Conservation (phyloP, 2,888 invertebrate genomes). For the Dorcus parallelipipedus region DNA sequence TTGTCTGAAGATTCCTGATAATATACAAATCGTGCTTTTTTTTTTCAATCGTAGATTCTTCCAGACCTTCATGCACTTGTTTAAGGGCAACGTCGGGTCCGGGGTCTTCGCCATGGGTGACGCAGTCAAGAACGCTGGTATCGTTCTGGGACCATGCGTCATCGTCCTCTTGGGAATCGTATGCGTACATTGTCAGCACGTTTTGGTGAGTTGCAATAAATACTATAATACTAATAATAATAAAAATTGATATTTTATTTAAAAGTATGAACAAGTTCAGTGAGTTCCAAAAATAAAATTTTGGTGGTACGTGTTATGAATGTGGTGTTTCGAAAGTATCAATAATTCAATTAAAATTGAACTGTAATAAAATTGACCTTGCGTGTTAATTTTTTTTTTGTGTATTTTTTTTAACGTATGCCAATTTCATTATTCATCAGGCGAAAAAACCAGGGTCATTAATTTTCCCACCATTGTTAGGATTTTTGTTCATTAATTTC, state of each 20-base stretch:
- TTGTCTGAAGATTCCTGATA: not conserved
- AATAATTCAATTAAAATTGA: no score
- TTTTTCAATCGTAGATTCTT: conserved; percentile 60
- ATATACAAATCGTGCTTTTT: not conserved
- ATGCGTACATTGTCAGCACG: conserved; percentile 89
- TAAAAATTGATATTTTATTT: no score
- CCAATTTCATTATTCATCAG: no score
- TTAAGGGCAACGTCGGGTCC: conserved; percentile 95
- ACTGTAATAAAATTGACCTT: no score
- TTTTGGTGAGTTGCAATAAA: conserved; percentile 62
- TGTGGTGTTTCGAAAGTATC: no score
- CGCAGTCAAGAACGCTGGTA: conserved; percentile 89
- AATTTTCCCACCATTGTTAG: not conserved
- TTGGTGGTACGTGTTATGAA: no score
- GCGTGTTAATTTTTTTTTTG: no score
- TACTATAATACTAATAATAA: not conserved
- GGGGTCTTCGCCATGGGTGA: conserved; percentile 95
- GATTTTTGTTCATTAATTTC: not conserved
- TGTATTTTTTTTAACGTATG: no score
- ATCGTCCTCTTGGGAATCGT: conserved; percentile 78
- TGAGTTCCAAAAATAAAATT: no score
- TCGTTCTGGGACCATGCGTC: conserved; percentile 75
- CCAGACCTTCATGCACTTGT: conserved; percentile 86
- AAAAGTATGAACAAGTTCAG: no score
- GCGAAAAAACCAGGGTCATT: not conserved